Percentiles rank a stretch among this genome's conserved stretches.
These are phyloP conservation scores for Phrynosoma platyrhinos DNA, from an alignment of 2,113 vertebrate species.

Conservation along the genomic window DNA sequence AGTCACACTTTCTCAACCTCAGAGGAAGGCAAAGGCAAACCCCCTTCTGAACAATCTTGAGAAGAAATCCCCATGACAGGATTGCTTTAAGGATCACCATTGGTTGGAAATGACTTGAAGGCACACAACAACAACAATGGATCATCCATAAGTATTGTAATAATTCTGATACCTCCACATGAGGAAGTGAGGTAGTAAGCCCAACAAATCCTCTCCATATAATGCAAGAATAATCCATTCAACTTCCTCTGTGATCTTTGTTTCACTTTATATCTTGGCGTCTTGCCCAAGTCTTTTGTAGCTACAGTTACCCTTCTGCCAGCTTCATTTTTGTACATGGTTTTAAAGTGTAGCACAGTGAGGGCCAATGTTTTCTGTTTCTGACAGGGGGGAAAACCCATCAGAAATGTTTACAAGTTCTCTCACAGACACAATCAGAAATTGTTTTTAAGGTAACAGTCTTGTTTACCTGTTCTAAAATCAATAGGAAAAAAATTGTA, in stretches of 20 bases:
- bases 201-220: too few species aligned
- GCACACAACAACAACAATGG: too few species aligned
- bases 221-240: too few species aligned
- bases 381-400: background rate
- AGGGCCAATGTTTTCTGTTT: background rate
- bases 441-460: constrained; percentile 15
- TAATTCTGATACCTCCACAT: background rate
- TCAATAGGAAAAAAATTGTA: constrained; percentile 10
- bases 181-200: too few species aligned
- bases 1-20: too few species aligned
- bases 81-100: too few species aligned
- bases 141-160: background rate
- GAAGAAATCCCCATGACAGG: too few species aligned
- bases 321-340: background rate
- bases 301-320: background rate
- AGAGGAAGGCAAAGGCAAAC: too few species aligned
- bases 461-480: constrained; percentile 24
- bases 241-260: background rate
- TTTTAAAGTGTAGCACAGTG: background rate
- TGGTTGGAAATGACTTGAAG: too few species aligned
- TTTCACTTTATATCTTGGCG: constrained; percentile 4
- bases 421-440: background rate
- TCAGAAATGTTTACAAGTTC: constrained; percentile 13
- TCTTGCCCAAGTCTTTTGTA: background rate
- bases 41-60: too few species aligned